phyloP scores from a whole-genome alignment of 2,113 vertebrate species.

The Aythya baeri region DNA sequence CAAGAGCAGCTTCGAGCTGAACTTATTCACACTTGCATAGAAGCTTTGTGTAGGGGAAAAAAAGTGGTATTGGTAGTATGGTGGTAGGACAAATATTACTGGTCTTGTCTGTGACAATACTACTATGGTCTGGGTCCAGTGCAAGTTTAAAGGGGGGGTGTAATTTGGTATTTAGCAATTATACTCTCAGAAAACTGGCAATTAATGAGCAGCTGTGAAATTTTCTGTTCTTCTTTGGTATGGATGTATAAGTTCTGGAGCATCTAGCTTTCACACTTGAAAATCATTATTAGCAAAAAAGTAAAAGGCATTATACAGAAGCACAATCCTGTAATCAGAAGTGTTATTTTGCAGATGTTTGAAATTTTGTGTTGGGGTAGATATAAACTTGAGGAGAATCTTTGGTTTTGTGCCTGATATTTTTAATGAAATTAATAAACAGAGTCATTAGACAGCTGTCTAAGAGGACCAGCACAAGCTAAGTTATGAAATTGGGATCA shows the following conservation, averaged over 20 bases:
- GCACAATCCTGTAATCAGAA: background rate
- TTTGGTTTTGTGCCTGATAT: background rate
- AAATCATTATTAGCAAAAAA: background rate
- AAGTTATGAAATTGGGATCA: background rate
- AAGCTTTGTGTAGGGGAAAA: background rate
- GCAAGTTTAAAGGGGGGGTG: background rate
- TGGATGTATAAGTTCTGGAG: background rate
- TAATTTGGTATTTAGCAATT: background rate
- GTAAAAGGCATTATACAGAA: background rate
- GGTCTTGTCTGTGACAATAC: background rate
- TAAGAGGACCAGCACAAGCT: background rate
- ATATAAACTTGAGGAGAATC: background rate
- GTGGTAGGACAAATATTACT: background rate
- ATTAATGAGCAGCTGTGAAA: background rate
- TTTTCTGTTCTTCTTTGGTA: background rate
- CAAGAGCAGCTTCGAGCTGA: background rate
- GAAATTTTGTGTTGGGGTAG: background rate
- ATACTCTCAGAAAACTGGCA: background rate
- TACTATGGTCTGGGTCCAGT: background rate
- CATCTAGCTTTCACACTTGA: background rate
- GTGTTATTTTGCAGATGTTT: background rate
- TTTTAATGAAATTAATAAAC: background rate
- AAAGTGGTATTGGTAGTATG: background rate
- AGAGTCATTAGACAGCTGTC: background rate
- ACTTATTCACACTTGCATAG: fast-evolving